Base-by-base conservation (phyloP, 2,888 invertebrate species). In the Marronus borbonicus region DNA sequence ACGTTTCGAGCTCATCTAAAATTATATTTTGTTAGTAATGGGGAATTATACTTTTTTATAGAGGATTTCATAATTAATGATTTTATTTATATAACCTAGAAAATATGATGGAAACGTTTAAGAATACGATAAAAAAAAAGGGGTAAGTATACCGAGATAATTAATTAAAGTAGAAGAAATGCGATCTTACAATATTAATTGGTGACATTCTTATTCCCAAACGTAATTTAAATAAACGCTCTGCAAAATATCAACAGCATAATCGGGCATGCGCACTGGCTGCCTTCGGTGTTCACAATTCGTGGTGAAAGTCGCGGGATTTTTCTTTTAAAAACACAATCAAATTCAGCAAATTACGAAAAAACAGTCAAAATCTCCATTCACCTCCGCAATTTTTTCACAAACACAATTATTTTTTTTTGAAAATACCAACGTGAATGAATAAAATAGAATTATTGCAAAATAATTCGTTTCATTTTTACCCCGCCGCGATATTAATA, bases 1-100 rank as follows among this genome's bases (percentile, higher is more conserved):
- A 86, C 92, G 92, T 88, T 92, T 92, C 83, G 92, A 91, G 85
- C 90, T 91, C 90, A 91, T 91, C 89, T 90, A 86, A 12, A 74
- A 44, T 5, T 58, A 24, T 8, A 20, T 58, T 20, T 17, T 17
- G 8, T 44, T 44, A 44, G 44, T 44, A 44, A 44, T 44, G n/a
- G 55, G 4, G 55, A 55, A 55, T 12, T 14, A 8, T 12, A 8
- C 8, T 8, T 44, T 8, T 12, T 44, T 44, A 44, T 62, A 60
- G 8, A 17, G 31, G n/a, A 4, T 36, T 36, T 12, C n/a, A 14
- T 44, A 50, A 68, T 50, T 28, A 20, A 68, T 24, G 14, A 24
- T 50, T 24, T 14, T 68, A 50, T 68, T 68, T 68, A 14, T 50
- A 49, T 68, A 68, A 68, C 68, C 68, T 68, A 50, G 12, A 24